phyloP scores from a whole-genome alignment of 2,888 invertebrate species.

The Alcis repandata region DNA sequence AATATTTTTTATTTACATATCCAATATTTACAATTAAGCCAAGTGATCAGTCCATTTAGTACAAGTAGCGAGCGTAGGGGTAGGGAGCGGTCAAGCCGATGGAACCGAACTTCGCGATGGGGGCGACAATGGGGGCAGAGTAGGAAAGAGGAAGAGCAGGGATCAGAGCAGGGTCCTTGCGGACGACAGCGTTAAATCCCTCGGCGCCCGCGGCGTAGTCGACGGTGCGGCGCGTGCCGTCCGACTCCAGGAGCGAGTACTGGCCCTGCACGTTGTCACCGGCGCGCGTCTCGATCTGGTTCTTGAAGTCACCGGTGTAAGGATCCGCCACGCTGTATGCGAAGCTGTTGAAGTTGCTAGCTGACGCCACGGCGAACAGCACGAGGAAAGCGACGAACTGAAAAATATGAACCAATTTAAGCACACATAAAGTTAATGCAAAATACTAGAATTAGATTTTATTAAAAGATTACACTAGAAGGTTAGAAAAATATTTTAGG shows the following conservation, averaged over 20 bases:
- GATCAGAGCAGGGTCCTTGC: slow-evolving; percentile 78
- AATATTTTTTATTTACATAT: slow-evolving; percentile 57
- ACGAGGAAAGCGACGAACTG: slow-evolving; percentile 72
- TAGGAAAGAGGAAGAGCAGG: slow-evolving; percentile 52
- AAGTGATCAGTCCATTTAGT: slow-evolving; percentile 47
- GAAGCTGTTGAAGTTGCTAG: slow-evolving; percentile 75
- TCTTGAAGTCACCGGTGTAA: slow-evolving; percentile 85
- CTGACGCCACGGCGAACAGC: slow-evolving; percentile 60
- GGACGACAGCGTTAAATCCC: slow-evolving; percentile 86
- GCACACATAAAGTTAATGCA: not conserved
- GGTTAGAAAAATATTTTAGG: too few relatives aligned
- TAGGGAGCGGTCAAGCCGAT: slow-evolving; percentile 48
- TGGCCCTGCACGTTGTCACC: slow-evolving; percentile 84
- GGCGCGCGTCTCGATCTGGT: slow-evolving; percentile 81
- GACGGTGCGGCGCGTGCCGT: slow-evolving; percentile 84
- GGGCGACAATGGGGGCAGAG: slow-evolving; percentile 43
- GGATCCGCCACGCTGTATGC: slow-evolving; percentile 86
- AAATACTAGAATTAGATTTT: too few relatives aligned
- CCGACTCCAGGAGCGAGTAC: slow-evolving; percentile 84
- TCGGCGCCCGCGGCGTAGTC: slow-evolving; percentile 83
- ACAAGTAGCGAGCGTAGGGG: slow-evolving; percentile 57
- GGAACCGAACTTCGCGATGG: slow-evolving; percentile 45
- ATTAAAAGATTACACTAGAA: too few relatives aligned
- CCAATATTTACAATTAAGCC: slow-evolving; percentile 55
- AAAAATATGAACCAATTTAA: slow-evolving; percentile 28